Percentiles rank a stretch among this genome's conserved stretches.
These are phyloP conservation scores for Dasypolia templi DNA, from an alignment of 2,888 invertebrate genomes.

Conservation along the genomic window DNA sequence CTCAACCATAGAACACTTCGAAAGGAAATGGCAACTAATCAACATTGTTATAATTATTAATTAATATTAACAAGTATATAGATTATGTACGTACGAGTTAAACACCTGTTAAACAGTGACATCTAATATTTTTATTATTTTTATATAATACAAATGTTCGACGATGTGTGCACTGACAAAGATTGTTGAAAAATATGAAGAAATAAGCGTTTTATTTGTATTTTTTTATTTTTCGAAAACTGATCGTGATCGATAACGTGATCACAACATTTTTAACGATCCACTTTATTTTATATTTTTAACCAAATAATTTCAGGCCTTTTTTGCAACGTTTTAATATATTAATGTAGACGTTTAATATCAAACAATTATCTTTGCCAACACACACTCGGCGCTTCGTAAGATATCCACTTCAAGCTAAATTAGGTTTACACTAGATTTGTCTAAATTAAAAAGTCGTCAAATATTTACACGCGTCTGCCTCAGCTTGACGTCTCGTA, in stretches of 20 bases:
- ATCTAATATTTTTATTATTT: slow-evolving; percentile 86
- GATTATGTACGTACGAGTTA: slow-evolving; percentile 87
- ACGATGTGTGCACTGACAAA: slow-evolving; percentile 74
- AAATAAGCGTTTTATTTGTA: too few species aligned
- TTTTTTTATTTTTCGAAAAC: not conserved
- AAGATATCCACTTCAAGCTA: slow-evolving; percentile 85
- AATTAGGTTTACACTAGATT: slow-evolving; percentile 82
- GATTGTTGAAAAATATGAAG: slow-evolving; percentile 8
- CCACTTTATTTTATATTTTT: not conserved
- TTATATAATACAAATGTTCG: slow-evolving; percentile 80
- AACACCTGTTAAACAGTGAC: slow-evolving; percentile 90
- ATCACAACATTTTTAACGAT: not conserved
- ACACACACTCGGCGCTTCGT: slow-evolving; percentile 77
- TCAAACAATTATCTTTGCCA: slow-evolving; percentile 34
- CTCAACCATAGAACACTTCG: slow-evolving; percentile 69
- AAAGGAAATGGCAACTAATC: slow-evolving; percentile 79
- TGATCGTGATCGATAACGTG: too few species aligned
- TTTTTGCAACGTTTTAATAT: not conserved
- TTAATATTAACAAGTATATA: slow-evolving; percentile 90
- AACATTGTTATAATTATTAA: slow-evolving; percentile 88
- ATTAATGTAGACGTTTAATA: not conserved
- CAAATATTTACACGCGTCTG: slow-evolving; percentile 79
- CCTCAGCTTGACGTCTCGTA: slow-evolving; percentile 71
- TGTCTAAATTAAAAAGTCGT: slow-evolving; percentile 83
- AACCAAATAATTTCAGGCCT: not conserved